These are phyloP conservation scores for Nowickia ferox DNA, from an alignment of 2,888 invertebrate genomes.

Conservation along the genomic window DNA sequence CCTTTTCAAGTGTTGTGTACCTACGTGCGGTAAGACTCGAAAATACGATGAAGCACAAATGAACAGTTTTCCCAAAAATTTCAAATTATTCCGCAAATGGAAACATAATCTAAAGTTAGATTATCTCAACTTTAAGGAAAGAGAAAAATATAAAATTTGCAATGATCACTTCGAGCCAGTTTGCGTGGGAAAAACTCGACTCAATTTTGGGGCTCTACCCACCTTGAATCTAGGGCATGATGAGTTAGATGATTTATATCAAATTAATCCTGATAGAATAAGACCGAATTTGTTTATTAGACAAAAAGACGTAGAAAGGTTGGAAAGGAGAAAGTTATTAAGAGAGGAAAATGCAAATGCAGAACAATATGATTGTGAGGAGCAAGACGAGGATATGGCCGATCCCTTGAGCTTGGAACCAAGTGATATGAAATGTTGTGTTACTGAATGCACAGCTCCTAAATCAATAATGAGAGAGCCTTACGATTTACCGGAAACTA, in stretches of 20 bases:
- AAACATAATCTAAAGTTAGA: conserved; percentile 79
- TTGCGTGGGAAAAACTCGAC: conserved; percentile 79
- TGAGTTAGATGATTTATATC: conserved; percentile 76
- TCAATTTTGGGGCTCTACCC: conserved; percentile 78
- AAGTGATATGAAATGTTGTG: conserved; percentile 55
- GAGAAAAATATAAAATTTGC: conserved; percentile 80
- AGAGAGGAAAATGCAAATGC: conserved; percentile 61
- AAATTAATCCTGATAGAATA: conserved; percentile 75
- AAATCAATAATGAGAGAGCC: conserved; percentile 72
- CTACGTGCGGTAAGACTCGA: conserved; percentile 79
- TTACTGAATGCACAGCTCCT: conserved; percentile 67
- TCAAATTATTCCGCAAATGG: conserved; percentile 76
- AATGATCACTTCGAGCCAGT: conserved; percentile 79
- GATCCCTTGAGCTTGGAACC: conserved; percentile 56
- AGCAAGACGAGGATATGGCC: conserved; percentile 65
- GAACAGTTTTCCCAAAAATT: conserved; percentile 80
- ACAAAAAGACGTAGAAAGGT: conserved; percentile 66
- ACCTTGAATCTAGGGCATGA: conserved; percentile 78
- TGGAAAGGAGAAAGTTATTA: conserved; percentile 45
- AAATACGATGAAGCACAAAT: conserved; percentile 80
- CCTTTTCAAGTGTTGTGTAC: conserved; percentile 79
- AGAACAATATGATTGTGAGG: conserved; percentile 53
- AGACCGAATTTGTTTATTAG: conserved; percentile 61
- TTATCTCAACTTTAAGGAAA: conserved; percentile 77
- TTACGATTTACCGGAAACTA: conserved; percentile 68